A percentile compares a stretch with the other conserved stretches of the same genome.
Conservation (phyloP, 2,888 invertebrate species). For the Eilema sororculum region DNA sequence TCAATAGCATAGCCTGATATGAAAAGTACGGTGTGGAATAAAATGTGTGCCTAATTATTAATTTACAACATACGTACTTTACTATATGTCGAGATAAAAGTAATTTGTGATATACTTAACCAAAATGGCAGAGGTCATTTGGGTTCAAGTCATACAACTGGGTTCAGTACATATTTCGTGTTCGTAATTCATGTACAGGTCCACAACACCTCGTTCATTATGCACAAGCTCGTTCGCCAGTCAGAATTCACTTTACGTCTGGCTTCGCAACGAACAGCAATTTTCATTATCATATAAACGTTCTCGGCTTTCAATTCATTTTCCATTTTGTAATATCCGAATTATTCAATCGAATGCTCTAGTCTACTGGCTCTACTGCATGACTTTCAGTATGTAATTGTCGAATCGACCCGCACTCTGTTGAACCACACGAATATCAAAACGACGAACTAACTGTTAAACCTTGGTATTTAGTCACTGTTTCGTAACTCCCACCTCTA, state of each 20-base stretch:
- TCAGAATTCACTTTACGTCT: slow-evolving; percentile 3
- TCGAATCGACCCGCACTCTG: slow-evolving; percentile 5
- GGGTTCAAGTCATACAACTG: too few species aligned
- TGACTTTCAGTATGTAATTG: slow-evolving; percentile 18
- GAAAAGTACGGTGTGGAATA: too few species aligned
- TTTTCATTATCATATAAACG: slow-evolving; percentile 43
- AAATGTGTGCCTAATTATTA: too few species aligned
- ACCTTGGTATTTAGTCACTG: slow-evolving; percentile 27
- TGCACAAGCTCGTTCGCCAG: not conserved
- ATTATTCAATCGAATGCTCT: slow-evolving; percentile 23
- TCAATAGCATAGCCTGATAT: too few species aligned
- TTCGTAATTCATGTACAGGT: not conserved
- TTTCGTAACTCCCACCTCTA: slow-evolving; percentile 30
- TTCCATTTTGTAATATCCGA: slow-evolving; percentile 11
- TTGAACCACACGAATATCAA: slow-evolving; percentile 14
- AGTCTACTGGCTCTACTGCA: slow-evolving; percentile 17
- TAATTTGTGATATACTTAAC: not conserved
- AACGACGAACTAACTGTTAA: slow-evolving; percentile 28
- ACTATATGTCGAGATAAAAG: not conserved
- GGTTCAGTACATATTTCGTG: not conserved
- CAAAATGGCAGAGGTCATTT: not conserved
- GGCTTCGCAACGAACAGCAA: slow-evolving; percentile 17
- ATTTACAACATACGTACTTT: not conserved
- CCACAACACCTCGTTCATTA: not conserved
- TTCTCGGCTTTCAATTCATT: slow-evolving; percentile 36